Evolutionary conservation across 2,888 invertebrate species (phyloP), one percentile per base, ranked within the genome.

Genomic region (Clostera curtula): DNA sequence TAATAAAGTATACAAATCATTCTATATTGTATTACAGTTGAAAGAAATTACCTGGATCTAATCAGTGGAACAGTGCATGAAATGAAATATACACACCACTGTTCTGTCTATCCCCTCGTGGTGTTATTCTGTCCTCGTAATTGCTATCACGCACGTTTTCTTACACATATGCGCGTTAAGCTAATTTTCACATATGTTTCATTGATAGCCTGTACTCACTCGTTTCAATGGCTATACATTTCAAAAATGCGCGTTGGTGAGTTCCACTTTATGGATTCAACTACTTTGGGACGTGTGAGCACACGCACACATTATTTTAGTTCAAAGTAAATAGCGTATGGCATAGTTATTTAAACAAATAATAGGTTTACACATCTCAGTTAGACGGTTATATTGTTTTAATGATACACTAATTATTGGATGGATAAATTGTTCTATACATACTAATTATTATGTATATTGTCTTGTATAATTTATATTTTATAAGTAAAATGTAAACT

Each of bases 401-500:
- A 54, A 53, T 57, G 32, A 48, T 59, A 62, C 52, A 58, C 57
- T 62, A 60, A 64, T 60, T 59, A 63, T 57, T 61, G 41, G 29
- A 58, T 56, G 66, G 55, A 67, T 57, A 57, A 55, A 58, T 51
- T 54, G 63, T 67, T 66, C 61, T 51, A 55, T 53, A 54, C 57
- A 46, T 46, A 48, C 45, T 49, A 56, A 64, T 53, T 51, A 51
- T 49, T 60, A 58, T 62, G 59, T 68, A 66, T 66, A 64, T 59
- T 61, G 50, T 49, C 57, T 56, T 56, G 57, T 64, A 63, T 61
- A 62, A 65, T 65, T 53, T 63, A 57, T 66, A 59, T 63, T 60
- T 61, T 60, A 50, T 70, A 70, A 64, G 66, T 56, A 46, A 64
- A 68, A 55, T 59, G 56, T 60, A 56, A 48, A 44, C 15, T 23